A percentile compares a stretch with the other conserved stretches of the same genome.
phyloP scores from a whole-genome alignment of 2,888 invertebrate genomes.

The Stenodema calcarata region DNA sequence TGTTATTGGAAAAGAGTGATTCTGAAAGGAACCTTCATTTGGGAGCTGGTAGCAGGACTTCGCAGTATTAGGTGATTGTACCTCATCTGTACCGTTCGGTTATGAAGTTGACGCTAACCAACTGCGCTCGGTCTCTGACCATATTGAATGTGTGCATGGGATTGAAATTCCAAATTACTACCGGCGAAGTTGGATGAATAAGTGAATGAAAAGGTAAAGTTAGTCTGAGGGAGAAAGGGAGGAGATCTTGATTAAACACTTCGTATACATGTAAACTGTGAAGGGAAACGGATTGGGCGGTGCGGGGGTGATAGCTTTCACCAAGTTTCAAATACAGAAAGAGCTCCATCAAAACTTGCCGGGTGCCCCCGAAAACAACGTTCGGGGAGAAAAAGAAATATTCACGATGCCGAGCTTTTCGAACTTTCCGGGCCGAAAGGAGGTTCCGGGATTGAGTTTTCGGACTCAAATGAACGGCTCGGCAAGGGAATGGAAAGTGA shows the following conservation, averaged over 20 bases:
- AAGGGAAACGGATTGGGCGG: background rate
- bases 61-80: too few relatives aligned
- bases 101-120: too few relatives aligned
- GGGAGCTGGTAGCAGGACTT: too few relatives aligned
- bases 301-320: background rate
- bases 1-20: too few relatives aligned
- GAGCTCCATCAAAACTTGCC: background rate
- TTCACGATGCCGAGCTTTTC: background rate
- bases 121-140: too few relatives aligned
- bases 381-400: background rate
- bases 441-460: too few relatives aligned
- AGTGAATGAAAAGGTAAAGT: background rate
- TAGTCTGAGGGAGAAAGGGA: background rate
- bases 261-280: background rate
- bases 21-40: too few relatives aligned
- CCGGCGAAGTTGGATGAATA: too few relatives aligned
- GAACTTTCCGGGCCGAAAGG: background rate
- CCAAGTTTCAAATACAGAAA: background rate
- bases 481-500: background rate
- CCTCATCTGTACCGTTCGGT: too few relatives aligned
- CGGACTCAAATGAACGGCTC: background rate
- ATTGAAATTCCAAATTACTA: too few relatives aligned
- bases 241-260: background rate
- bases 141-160: too few relatives aligned
- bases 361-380: background rate